phyloP scores from a whole-genome alignment of 2,113 vertebrate genomes.

The Phycodurus eques region DNA sequence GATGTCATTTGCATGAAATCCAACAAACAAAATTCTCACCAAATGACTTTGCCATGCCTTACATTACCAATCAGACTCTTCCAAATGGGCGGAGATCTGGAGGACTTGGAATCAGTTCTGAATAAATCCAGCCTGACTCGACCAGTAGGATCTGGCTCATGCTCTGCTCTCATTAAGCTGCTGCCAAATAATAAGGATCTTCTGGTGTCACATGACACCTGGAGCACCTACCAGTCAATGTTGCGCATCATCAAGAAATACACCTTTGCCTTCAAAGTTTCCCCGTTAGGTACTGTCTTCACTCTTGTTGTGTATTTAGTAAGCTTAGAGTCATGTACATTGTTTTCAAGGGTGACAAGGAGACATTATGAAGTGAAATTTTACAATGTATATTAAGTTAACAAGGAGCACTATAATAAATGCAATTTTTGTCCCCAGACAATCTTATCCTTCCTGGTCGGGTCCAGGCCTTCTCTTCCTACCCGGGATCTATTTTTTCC shows the following conservation, averaged over 20 bases:
- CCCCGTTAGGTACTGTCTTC: slow-evolving; percentile 64
- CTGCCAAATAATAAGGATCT: slow-evolving; percentile 82
- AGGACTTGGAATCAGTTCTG: slow-evolving; percentile 86
- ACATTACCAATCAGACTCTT: slow-evolving; percentile 74
- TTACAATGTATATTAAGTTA: neutral
- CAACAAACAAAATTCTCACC: neutral
- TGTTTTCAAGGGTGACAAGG: neutral
- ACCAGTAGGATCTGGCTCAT: slow-evolving; percentile 83
- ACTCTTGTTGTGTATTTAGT: neutral
- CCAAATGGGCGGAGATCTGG: slow-evolving; percentile 87
- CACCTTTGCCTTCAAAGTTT: slow-evolving; percentile 77
- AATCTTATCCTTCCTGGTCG: slow-evolving; percentile 72
- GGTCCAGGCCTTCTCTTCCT: slow-evolving; percentile 86
- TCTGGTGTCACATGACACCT: slow-evolving; percentile 90
- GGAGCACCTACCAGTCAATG: slow-evolving; percentile 89
- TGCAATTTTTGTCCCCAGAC: slow-evolving; percentile 55
- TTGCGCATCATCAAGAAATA: slow-evolving; percentile 93
- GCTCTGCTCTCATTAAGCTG: slow-evolving; percentile 92
- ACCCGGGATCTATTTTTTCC: slow-evolving; percentile 90
- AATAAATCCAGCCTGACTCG: slow-evolving; percentile 74
- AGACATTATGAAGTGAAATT: neutral
- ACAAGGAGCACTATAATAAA: neutral
- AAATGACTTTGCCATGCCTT: neutral
- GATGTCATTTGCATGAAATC: neutral
- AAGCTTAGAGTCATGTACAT: no score